phyloP scores from a whole-genome alignment of 2,888 invertebrate species.

The Orthonevra nobilis region DNA sequence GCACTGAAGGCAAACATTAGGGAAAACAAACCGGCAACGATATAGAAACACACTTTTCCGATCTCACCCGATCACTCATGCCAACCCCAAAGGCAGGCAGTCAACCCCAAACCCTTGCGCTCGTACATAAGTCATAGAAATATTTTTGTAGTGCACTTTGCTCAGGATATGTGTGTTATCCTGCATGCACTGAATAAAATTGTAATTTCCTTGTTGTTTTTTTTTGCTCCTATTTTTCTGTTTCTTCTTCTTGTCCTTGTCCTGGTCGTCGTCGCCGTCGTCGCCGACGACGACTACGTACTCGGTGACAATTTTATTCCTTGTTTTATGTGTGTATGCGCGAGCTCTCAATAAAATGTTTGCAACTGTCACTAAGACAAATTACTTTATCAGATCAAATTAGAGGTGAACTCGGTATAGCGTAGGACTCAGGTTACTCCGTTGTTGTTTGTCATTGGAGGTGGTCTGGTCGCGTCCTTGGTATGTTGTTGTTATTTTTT shows the following conservation, averaged over 20 bases:
- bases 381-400: conserved; percentile 72
- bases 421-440: background rate
- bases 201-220: conserved; percentile 53
- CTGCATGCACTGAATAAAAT: conserved; percentile 62
- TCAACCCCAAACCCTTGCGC: too few species aligned
- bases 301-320: conserved; percentile 63
- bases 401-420: conserved; percentile 57
- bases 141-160: conserved; percentile 53
- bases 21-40: conserved; percentile 27
- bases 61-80: background rate
- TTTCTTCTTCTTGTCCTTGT: conserved; percentile 9
- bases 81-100: too few species aligned
- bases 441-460: conserved; percentile 5
- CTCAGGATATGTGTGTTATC: conserved; percentile 41
- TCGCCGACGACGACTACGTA: background rate
- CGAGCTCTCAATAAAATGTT: conserved; percentile 69
- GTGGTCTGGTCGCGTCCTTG: conserved; percentile 36
- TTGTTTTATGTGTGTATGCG: conserved; percentile 23
- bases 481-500: background rate
- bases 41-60: conserved; percentile 17
- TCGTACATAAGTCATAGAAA: conserved; percentile 50
- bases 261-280: conserved; percentile 8
- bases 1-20: conserved; percentile 15
- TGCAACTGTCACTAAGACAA: conserved; percentile 71
- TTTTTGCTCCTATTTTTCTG: conserved; percentile 1